A percentile compares a stretch with the other conserved stretches of the same genome.
Conservation (phyloP, 2,797 vertebrate genomes). For the Emys orbicularis region DNA sequence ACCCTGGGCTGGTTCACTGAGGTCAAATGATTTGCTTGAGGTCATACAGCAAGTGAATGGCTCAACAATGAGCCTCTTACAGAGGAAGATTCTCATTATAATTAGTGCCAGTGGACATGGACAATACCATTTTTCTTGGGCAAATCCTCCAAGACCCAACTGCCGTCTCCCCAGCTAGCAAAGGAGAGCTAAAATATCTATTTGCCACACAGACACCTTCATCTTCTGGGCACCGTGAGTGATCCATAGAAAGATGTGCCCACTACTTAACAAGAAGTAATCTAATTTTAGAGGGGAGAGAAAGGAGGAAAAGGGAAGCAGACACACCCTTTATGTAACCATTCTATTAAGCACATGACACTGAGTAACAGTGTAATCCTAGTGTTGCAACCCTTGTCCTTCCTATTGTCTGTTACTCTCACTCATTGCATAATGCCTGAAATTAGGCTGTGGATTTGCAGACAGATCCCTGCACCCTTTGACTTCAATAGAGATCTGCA, state of each 20-base stretch:
- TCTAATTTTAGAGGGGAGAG: background rate
- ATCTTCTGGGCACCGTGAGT: background rate
- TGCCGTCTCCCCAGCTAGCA: background rate
- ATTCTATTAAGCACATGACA: background rate
- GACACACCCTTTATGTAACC: background rate
- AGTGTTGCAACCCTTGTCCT: background rate
- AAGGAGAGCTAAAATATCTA: background rate
- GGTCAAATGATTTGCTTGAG: background rate
- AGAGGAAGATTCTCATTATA: background rate
- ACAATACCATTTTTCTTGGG: background rate
- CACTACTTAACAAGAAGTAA: background rate
- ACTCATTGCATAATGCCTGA: background rate
- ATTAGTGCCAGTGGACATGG: background rate
- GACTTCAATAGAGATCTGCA: background rate
- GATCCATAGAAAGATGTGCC: background rate
- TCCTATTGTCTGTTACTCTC: background rate
- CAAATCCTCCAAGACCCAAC: background rate
- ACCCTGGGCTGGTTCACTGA: background rate
- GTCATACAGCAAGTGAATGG: background rate
- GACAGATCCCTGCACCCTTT: background rate
- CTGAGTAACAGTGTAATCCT: fast-evolving
- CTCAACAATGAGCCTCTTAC: background rate
- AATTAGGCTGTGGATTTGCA: background rate
- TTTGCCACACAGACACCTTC: background rate
- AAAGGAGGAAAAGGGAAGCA: background rate